Evolutionary conservation across 2,888 invertebrate species (phyloP), one percentile per base, ranked within the genome.

Genomic region (Chorisops tibialis): DNA sequence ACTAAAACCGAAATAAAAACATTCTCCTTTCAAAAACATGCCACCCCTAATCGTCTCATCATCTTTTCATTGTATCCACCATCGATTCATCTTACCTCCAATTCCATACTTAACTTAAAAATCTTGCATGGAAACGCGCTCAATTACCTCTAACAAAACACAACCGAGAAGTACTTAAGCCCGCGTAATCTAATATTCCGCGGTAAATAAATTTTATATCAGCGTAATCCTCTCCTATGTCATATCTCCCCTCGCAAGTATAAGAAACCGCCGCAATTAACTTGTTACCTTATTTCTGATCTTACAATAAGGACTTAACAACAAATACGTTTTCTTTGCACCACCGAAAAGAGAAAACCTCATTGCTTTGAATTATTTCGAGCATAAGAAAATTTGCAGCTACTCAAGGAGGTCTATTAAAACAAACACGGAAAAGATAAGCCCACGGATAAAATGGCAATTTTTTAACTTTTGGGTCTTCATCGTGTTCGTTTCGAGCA

Each of bases 151-250:
- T 30, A n/a, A 9, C 30, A 21, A 22, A 56, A 45, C 56, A 43
- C 24, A 24, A 30, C 22, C 39, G 14, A 56, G 43, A 56, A 56
- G 56, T 56, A 56, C 56, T 56, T 56, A 56, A 43, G 56, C 11
- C 56, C 43, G n/a, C 43, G 45, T 56, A 56, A 56, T 56, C 56
- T 56, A 56, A 56, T 56, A 56, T 56, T 56, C 56, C 56, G 56
- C 56, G 56, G 56, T 45, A 56, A 56, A 56, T 56, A 56, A 56
- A 56, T 56, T 56, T 43, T 56, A 30, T 24, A 43, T 35, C 43
- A 56, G 21, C 56, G 24, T 43, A 56, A 43, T 45, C 45, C 56
- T 24, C 56, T 43, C 45, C 45, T 6, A 30, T 43, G 45, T 43
- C 54, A 30, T 41, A 35, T 45, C 30, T 14, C 30, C 12, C 52